Conservation (phyloP, 2,113 vertebrate genomes). For the Apteryx owenii region DNA sequence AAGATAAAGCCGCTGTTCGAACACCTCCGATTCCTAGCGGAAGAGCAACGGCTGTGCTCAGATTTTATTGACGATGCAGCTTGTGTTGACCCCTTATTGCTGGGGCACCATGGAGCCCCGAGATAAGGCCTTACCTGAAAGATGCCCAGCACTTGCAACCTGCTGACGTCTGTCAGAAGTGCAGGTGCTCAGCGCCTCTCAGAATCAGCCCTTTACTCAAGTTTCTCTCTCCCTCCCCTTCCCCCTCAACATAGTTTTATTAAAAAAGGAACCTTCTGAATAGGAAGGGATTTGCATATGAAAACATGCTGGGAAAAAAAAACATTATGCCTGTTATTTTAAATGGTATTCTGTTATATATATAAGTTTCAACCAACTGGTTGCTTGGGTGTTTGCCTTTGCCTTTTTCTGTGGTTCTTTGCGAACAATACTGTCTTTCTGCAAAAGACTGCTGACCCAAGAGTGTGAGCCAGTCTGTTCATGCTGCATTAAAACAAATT, state of each 20-base stretch:
- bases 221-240: not conserved
- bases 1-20: conserved; percentile 75
- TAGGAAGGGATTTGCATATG: conserved; percentile 26
- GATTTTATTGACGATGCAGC: conserved; percentile 72
- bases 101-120: not conserved
- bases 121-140: not conserved
- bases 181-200: not conserved
- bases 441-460: conserved; percentile 64
- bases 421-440: conserved; percentile 66
- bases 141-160: not conserved
- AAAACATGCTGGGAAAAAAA: conserved; percentile 9
- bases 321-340: conserved; percentile 20
- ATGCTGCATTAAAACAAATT: conserved; percentile 74
- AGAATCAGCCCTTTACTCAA: not conserved
- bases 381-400: conserved; percentile 68
- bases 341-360: conserved; percentile 27
- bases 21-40: conserved; percentile 23
- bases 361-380: not conserved
- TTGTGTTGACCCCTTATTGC: not conserved
- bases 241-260: not conserved
- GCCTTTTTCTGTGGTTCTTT: conserved; percentile 62
- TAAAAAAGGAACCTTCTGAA: conserved; percentile 30
- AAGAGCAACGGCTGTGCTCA: not conserved
- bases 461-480: conserved; percentile 74
- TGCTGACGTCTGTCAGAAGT: not conserved